Conservation (phyloP, 2,113 vertebrate species). For the Mesembrinibis cayennensis region DNA sequence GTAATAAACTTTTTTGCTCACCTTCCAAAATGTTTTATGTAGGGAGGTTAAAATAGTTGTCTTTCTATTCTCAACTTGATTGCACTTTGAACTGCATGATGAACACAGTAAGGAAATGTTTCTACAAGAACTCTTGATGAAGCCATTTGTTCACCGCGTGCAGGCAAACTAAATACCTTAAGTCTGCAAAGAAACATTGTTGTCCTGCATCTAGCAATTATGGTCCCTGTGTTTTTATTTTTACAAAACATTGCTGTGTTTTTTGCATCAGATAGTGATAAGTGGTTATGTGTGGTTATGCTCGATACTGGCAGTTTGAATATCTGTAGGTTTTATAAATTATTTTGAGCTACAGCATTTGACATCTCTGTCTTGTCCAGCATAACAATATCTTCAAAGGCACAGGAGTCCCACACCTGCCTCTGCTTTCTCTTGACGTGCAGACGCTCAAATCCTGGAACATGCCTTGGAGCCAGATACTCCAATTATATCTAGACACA, state of each 20-base stretch:
- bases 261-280: not conserved
- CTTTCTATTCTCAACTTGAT: not conserved
- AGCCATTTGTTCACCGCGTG: not conserved
- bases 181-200: not conserved
- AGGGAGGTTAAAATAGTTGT: not conserved
- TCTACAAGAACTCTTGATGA: not conserved
- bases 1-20: not conserved
- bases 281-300: not conserved
- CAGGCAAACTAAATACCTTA: not conserved
- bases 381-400: conserved; percentile 61
- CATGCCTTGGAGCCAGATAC: conserved; percentile 68
- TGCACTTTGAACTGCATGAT: not conserved
- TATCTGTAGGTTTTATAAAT: not conserved
- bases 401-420: conserved; percentile 55
- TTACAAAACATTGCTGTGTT: not conserved
- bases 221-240: not conserved
- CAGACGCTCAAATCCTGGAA: conserved; percentile 56
- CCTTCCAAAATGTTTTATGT: not conserved
- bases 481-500: conserved; percentile 55
- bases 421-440: conserved; percentile 45
- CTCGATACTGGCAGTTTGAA: not conserved
- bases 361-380: conserved; percentile 13
- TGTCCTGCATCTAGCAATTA: not conserved
- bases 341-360: not conserved
- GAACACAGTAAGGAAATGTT: conserved; percentile 17